Conservation (phyloP, 1,140 invertebrate genomes). For the Adoxophyes honmai region DNA sequence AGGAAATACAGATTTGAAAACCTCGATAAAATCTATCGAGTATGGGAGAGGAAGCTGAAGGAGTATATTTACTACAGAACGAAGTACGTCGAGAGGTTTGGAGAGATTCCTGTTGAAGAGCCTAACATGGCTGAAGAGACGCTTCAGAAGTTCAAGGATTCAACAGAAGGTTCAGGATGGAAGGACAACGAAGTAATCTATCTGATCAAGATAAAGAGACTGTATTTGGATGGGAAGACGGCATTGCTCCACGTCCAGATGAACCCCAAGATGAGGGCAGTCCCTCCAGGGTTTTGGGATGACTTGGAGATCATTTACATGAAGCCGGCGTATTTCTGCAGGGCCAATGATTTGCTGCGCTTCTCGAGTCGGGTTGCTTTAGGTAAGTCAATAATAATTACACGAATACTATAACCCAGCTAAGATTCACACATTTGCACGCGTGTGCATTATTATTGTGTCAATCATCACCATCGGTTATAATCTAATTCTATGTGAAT, state of each 20-base stretch:
- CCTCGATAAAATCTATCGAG: constrained; percentile 30
- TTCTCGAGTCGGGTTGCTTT: constrained; percentile 19
- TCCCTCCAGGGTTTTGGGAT: constrained; percentile 46
- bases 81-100: constrained; percentile 36
- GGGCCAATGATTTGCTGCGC: constrained; percentile 30
- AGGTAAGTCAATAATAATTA: constrained; percentile 37
- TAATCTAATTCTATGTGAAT: too few species aligned
- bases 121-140: constrained; percentile 29
- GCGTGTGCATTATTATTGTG: too few species aligned
- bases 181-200: constrained; percentile 37
- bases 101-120: constrained; percentile 21
- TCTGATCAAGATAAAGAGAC: constrained; percentile 39
- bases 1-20: constrained; percentile 34
- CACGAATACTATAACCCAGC: too few species aligned
- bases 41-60: constrained; percentile 41
- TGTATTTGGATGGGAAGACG: constrained; percentile 45
- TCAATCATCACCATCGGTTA: too few species aligned
- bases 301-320: constrained; percentile 47
- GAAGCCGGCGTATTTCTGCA: constrained; percentile 54
- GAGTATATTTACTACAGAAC: constrained; percentile 52
- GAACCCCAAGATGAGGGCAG: constrained; percentile 37
- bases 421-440: too few species aligned
- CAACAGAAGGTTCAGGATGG: constrained; percentile 26
- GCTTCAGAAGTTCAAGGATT: constrained; percentile 34
- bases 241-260: constrained; percentile 46